Conservation (phyloP, 2,888 invertebrate species). For the Hesperia comma region DNA sequence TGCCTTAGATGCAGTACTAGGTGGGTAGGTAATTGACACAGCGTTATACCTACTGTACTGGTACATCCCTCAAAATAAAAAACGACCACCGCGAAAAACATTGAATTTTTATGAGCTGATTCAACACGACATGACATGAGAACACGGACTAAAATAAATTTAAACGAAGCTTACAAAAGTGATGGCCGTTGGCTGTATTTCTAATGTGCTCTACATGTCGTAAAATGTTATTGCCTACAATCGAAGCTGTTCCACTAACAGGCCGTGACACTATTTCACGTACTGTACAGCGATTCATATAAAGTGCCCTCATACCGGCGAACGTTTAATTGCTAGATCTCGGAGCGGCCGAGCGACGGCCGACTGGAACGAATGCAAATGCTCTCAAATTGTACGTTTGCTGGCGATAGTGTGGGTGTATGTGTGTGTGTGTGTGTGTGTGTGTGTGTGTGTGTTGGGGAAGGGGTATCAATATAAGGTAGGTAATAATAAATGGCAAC, state of each 20-base stretch:
- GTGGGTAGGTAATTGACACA: too few species aligned
- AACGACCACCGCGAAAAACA: too few species aligned
- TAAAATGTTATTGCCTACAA: slow-evolving; percentile 9
- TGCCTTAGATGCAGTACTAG: too few species aligned
- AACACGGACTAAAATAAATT: not conserved
- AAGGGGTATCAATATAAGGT: too few species aligned
- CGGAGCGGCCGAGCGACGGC: slow-evolving; percentile 6
- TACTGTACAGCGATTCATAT: slow-evolving; percentile 15
- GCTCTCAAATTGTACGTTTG: slow-evolving; percentile 33
- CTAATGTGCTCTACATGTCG: not conserved
- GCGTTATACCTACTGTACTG: too few species aligned
- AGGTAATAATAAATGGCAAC: too few species aligned
- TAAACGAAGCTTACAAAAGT: not conserved
- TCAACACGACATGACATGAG: too few species aligned
- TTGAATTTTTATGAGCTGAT: too few species aligned
- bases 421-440: not conserved
- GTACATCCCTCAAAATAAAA: too few species aligned
- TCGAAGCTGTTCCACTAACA: slow-evolving; percentile 1
- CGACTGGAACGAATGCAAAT: slow-evolving; percentile 41
- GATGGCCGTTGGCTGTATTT: not conserved
- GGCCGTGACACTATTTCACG: slow-evolving; percentile 10
- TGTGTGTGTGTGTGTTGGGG: too few species aligned
- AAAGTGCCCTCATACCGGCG: slow-evolving; percentile 14
- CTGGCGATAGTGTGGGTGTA: not conserved
- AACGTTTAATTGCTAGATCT: slow-evolving; percentile 36